These are phyloP conservation scores for Cotesia chilonis DNA, from an alignment of 1,140 invertebrate genomes.

Conservation along the genomic window DNA sequence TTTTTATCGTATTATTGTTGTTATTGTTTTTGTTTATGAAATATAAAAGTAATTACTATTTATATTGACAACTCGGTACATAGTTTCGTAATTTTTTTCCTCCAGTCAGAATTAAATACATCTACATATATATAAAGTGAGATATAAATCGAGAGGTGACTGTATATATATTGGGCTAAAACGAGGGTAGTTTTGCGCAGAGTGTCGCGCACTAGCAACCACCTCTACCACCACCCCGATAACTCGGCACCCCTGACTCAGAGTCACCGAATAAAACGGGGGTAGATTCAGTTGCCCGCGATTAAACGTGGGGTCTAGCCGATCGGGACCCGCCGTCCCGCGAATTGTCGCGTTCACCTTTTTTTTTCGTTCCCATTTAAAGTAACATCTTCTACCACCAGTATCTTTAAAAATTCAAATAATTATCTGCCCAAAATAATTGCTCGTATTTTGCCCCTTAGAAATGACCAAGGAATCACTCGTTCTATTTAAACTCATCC, in stretches of 20 bases:
- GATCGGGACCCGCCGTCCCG: constrained; percentile 38
- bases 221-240: neutral
- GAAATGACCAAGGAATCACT: no score
- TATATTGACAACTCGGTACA: no score
- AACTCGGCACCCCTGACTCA: no score
- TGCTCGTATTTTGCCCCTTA: no score
- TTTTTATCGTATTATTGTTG: no score
- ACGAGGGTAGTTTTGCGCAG: constrained; percentile 60
- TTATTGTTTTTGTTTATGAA: no score
- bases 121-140: neutral
- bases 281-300: constrained; percentile 63
- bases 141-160: constrained; percentile 16
- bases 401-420: no score
- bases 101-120: no score
- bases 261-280: constrained; percentile 36
- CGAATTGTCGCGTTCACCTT: constrained; percentile 25
- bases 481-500: no score
- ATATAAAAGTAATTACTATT: no score
- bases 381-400: neutral
- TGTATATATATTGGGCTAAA: constrained; percentile 12
- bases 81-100: no score
- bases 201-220: constrained; percentile 56
- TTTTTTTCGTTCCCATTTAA: constrained; percentile 8
- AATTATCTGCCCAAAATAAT: no score
- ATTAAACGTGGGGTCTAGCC: constrained; percentile 57